A percentile compares a stretch with the other conserved stretches of the same genome.
These are phyloP conservation scores for Belgica antarctica DNA, from an alignment of 2,888 invertebrate species.

Conservation along the genomic window DNA sequence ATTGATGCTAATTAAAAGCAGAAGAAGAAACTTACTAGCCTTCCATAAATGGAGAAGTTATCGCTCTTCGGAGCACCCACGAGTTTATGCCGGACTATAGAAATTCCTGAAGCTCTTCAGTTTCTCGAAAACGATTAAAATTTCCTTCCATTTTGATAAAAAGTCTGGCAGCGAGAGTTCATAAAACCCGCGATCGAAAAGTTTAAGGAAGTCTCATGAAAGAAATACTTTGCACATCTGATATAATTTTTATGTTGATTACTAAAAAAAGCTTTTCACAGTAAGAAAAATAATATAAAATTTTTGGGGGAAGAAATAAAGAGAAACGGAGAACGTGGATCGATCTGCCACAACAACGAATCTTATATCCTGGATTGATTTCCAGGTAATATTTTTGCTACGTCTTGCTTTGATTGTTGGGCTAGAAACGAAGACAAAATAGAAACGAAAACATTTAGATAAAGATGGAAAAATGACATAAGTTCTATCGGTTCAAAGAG, in stretches of 20 bases:
- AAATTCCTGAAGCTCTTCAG: no score
- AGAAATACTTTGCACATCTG: no score
- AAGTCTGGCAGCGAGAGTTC: no score
- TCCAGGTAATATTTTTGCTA: conserved; percentile 13
- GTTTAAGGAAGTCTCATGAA: no score
- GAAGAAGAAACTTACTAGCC: background rate
- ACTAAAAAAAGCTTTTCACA: no score
- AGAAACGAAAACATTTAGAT: conserved; percentile 17
- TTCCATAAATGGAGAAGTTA: conserved; percentile 4
- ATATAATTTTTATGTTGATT: no score
- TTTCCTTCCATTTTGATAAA: no score
- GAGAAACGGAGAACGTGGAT: background rate
- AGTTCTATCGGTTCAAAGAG: background rate
- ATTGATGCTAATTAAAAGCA: conserved; percentile 27
- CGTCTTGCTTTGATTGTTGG: background rate
- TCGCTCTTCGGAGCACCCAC: background rate
- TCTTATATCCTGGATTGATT: conserved; percentile 16
- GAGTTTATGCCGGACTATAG: no score
- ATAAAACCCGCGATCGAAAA: no score
- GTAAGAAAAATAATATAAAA: no score
- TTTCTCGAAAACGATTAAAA: no score
- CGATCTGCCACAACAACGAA: conserved; percentile 20
- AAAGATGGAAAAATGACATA: background rate
- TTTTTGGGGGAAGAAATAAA: conserved; percentile 5
- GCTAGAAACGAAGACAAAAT: background rate